Base-by-base conservation (phyloP, 1,140 invertebrate species). In the Reticulitermes speratus region DNA sequence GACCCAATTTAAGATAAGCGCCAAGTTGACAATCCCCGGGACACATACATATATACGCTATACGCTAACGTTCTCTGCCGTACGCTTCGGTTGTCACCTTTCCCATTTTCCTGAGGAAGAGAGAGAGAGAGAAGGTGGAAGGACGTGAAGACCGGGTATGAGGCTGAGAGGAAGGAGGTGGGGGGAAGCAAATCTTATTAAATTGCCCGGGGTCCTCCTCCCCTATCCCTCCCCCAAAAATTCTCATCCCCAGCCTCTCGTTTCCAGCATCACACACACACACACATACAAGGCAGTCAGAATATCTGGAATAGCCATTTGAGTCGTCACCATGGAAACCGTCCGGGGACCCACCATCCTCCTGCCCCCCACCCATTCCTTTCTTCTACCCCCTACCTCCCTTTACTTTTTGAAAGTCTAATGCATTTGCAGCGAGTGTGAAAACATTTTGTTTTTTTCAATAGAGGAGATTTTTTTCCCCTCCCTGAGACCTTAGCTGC, bases 121-220 rank as follows among this genome's bases (percentile, higher is more conserved):
- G n/a, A 65, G n/a, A 85, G 25, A 86, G 85, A 25, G 44, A 23
- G 32, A 30, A 38, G 38, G 38, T 38, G 38, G 38, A 38, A 23
- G 75, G 21, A 30, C 25, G n/a, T 59, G 85, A n/a, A 75, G 44
- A 44, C 38, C 65, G 25, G 55, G 83, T 45, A 44, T n/a, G 45
- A 45, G 83, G 44, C 55, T 25, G 44, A 82, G 86, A 87, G 65
- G 86, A 55, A 55, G 65, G n/a, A 86, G 86, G 69, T 81, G 52
- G 86, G 88, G 88, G 88, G 65, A 38, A 86, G 87, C 88, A 90
- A 90, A 89, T 90, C 89, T 90, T 90, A 89, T 90, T 90, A 90
- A 90, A 90, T 90, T 90, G 89, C 89, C 88, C 89, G 87, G 88
- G 87, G 88, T 81, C 83, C 59, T 84, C 86, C 87, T 82, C 86